Percentiles rank a stretch among this genome's conserved stretches.
Evolutionary conservation across 2,888 invertebrate genomes (phyloP).

Genomic region (Eumacrocentrus americanus): DNA sequence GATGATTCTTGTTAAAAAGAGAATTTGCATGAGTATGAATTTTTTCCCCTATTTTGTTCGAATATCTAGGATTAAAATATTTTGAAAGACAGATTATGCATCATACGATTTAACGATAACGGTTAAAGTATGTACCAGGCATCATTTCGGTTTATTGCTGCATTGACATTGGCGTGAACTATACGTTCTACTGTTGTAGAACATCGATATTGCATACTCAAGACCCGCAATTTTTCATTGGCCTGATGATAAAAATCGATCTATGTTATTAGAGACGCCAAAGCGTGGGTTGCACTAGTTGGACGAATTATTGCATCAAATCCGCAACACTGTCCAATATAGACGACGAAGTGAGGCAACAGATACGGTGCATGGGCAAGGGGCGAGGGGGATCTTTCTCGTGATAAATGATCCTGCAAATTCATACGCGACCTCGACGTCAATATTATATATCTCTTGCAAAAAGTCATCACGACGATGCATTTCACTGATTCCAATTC

Average conservation of each 20-base stretch:
- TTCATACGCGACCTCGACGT: constrained; percentile 7
- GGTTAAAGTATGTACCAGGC: too few species aligned
- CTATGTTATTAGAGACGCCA: neutral
- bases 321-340: neutral
- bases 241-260: neutral
- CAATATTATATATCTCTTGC: neutral
- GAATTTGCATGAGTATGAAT: neutral
- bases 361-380: neutral
- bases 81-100: too few species aligned
- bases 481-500: neutral
- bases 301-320: constrained; percentile 2
- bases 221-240: neutral
- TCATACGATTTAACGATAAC: too few species aligned
- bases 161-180: too few species aligned
- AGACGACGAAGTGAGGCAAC: constrained; percentile 9
- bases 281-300: neutral
- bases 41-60: neutral
- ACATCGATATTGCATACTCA: neutral
- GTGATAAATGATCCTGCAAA: constrained; percentile 10
- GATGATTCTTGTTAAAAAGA: neutral
- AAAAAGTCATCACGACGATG: neutral
- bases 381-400: neutral
- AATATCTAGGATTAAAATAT: too few species aligned
- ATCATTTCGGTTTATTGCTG: too few species aligned
- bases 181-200: neutral